Percentiles rank a stretch among this genome's conserved stretches.
phyloP scores from a whole-genome alignment of 2,113 vertebrate species.

The Coregonus clupeaformis region DNA sequence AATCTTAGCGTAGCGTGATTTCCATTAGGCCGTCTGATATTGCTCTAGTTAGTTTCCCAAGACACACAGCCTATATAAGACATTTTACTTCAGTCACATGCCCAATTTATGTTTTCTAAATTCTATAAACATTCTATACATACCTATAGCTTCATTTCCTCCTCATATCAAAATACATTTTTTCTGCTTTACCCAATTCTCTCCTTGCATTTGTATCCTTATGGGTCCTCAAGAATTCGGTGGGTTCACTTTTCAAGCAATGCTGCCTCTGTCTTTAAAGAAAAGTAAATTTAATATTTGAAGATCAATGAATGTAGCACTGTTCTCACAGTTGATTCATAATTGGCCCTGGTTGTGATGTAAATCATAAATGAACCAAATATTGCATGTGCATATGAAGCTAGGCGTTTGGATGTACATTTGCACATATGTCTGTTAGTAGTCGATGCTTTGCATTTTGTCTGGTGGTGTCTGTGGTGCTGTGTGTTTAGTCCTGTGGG shows the following conservation, averaged over 20 bases:
- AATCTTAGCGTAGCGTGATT: too few relatives aligned
- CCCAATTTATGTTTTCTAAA: neutral
- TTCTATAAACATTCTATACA: neutral
- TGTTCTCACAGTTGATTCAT: slow-evolving; percentile 62
- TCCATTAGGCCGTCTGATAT: neutral
- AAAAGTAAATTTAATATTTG: slow-evolving; percentile 44
- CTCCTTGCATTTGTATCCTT: slow-evolving; percentile 59
- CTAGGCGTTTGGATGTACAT: slow-evolving; percentile 73
- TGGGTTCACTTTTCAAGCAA: slow-evolving; percentile 58
- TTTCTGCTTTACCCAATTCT: slow-evolving; percentile 64
- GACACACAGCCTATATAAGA: neutral
- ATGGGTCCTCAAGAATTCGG: slow-evolving; percentile 56
- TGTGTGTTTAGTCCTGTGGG: slow-evolving; percentile 43
- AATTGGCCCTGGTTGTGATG: slow-evolving; percentile 74
- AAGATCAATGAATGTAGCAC: slow-evolving; percentile 50
- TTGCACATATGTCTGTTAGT: slow-evolving; percentile 67
- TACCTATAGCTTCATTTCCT: slow-evolving; percentile 55
- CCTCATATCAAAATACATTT: slow-evolving; percentile 63
- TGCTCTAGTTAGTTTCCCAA: neutral
- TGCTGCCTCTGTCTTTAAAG: slow-evolving; percentile 61
- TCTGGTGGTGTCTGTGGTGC: slow-evolving; percentile 54
- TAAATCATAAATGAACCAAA: slow-evolving; percentile 51
- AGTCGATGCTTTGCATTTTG: slow-evolving; percentile 72
- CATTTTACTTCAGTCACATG: neutral
- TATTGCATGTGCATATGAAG: slow-evolving; percentile 74